These are phyloP conservation scores for Tetragonula carbonaria DNA, from an alignment of 2,888 invertebrate genomes.

Conservation along the genomic window DNA sequence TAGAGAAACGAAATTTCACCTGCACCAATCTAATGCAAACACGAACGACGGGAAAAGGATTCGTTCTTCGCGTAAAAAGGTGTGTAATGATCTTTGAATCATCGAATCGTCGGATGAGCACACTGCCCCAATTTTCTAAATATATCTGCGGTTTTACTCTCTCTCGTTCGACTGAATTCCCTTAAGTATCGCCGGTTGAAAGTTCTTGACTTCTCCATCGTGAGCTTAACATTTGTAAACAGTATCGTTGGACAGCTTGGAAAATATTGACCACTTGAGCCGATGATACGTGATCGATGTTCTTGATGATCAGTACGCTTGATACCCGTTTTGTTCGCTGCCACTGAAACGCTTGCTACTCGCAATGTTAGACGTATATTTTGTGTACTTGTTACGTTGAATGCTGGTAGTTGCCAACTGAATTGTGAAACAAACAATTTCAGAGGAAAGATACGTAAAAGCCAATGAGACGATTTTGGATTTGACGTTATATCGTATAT, in stretches of 20 bases:
- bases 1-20: too few relatives aligned
- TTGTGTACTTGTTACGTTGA: neutral
- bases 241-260: constrained; percentile 66
- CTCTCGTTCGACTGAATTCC: constrained; percentile 72
- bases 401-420: neutral
- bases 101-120: constrained; percentile 58
- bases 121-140: constrained; percentile 82
- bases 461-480: fast-evolving
- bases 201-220: constrained; percentile 81
- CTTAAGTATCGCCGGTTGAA: constrained; percentile 70
- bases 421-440: neutral
- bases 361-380: neutral
- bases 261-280: constrained; percentile 45
- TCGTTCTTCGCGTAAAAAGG: constrained; percentile 58
- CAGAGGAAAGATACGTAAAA: neutral
- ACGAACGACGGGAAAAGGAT: neutral
- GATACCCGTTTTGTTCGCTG: neutral
- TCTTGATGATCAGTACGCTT: neutral
- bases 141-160: constrained; percentile 71
- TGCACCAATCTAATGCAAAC: neutral
- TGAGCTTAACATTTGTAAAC: constrained; percentile 81
- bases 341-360: neutral
- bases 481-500: neutral
- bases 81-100: constrained; percentile 61
- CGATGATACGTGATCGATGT: constrained; percentile 25